These are phyloP conservation scores for Aproaerema taeniolella DNA, from an alignment of 2,888 invertebrate species.

Conservation along the genomic window DNA sequence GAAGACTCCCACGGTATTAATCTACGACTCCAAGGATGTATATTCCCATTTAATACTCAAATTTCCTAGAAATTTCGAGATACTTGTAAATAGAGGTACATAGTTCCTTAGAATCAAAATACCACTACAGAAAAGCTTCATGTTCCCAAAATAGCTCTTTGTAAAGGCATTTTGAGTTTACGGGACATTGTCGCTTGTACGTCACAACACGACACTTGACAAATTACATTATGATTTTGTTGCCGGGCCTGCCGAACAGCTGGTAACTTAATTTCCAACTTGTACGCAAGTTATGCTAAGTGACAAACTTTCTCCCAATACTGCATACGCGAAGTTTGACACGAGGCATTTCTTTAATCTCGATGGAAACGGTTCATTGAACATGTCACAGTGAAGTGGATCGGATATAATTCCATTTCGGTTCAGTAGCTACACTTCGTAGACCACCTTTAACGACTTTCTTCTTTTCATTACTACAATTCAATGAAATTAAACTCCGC, in stretches of 20 bases:
- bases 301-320: conserved; percentile 29
- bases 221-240: conserved; percentile 63
- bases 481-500: background rate
- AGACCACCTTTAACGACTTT: background rate
- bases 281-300: conserved; percentile 36
- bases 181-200: conserved; percentile 11
- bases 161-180: too few relatives aligned
- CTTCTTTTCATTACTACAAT: background rate
- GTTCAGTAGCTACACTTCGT: background rate
- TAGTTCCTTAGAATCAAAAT: too few relatives aligned
- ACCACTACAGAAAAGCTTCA: too few relatives aligned
- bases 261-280: conserved; percentile 45
- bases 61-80: too few relatives aligned
- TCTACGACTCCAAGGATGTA: too few relatives aligned
- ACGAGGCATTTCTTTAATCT: conserved; percentile 24
- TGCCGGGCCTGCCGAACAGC: conserved; percentile 38
- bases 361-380: conserved; percentile 13
- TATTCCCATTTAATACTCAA: too few relatives aligned
- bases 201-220: conserved; percentile 43
- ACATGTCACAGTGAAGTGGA: conserved; percentile 20
- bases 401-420: conserved; percentile 3
- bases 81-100: too few relatives aligned
- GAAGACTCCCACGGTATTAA: too few relatives aligned
- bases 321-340: conserved; percentile 20
- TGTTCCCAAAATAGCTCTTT: too few relatives aligned